Conservation (phyloP, 2,888 invertebrate species). For the Tortricodes alternella region DNA sequence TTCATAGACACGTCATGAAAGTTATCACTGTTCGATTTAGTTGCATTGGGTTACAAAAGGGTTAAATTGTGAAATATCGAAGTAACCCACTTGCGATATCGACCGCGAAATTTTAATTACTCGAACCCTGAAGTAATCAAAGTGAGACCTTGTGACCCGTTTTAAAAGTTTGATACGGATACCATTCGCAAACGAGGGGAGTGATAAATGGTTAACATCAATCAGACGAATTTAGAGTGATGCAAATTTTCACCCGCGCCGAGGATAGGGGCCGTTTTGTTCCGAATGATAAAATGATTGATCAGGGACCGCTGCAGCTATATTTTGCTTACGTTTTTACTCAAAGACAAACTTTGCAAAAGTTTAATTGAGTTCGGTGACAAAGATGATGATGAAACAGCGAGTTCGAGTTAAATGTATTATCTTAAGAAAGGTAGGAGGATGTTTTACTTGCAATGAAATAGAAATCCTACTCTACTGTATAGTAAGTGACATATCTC, state of each 20-base stretch:
- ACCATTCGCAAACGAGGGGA: slow-evolving; percentile 65
- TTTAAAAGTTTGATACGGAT: slow-evolving; percentile 76
- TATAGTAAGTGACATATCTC: no score
- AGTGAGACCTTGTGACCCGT: slow-evolving; percentile 77
- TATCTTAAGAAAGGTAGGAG: no score
- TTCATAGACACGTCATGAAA: no score
- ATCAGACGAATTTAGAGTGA: slow-evolving; percentile 78
- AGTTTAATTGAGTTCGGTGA: slow-evolving; percentile 28
- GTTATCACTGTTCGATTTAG: no score
- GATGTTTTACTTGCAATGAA: no score
- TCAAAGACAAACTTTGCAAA: slow-evolving; percentile 1
- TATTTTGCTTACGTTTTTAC: slow-evolving; percentile 26
- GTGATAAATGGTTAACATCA: slow-evolving; percentile 81
- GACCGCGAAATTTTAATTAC: slow-evolving; percentile 75
- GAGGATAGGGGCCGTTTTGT: slow-evolving; percentile 55
- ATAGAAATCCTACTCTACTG: no score
- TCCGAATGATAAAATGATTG: slow-evolving; percentile 56
- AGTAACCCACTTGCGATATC: slow-evolving; percentile 43
- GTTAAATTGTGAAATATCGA: background rate
- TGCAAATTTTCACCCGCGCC: slow-evolving; percentile 75
- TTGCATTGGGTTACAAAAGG: background rate
- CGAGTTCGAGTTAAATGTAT: no score
- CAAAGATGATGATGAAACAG: slow-evolving; percentile 5
- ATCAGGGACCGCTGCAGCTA: slow-evolving; percentile 22
- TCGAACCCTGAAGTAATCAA: slow-evolving; percentile 68